Conservation (phyloP, 2,797 vertebrate genomes). For the Carduelis carduelis region DNA sequence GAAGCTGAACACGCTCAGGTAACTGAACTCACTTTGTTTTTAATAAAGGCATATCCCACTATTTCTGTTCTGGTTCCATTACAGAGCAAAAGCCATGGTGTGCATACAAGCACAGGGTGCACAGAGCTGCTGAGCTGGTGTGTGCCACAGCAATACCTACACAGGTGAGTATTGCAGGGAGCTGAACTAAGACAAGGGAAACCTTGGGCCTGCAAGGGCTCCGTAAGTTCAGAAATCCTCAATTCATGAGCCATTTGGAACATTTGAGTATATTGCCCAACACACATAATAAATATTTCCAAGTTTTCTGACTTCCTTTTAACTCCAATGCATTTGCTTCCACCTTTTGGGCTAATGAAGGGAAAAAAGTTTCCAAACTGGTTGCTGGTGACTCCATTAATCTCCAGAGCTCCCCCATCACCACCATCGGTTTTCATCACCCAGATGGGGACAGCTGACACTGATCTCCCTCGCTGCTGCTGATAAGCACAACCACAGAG, state of each 20-base stretch:
- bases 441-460: background rate
- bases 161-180: background rate
- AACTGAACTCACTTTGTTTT: background rate
- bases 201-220: background rate
- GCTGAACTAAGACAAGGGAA: background rate
- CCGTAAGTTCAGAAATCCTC: background rate
- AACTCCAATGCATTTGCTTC: background rate
- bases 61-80: background rate
- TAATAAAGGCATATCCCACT: background rate
- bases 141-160: background rate
- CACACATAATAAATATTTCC: background rate
- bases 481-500: background rate
- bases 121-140: background rate
- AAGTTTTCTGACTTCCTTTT: background rate
- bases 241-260: background rate
- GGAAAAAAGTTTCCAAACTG: background rate
- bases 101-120: accelerated
- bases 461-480: accelerated
- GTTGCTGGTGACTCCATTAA: background rate
- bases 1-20: background rate
- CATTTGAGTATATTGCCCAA: background rate
- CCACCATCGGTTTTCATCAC: accelerated
- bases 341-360: background rate
- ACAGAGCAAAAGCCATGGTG: background rate
- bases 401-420: accelerated